Evolutionary conservation across 1,140 invertebrate species (phyloP).

Genomic region (Belonocnema kinseyi): DNA sequence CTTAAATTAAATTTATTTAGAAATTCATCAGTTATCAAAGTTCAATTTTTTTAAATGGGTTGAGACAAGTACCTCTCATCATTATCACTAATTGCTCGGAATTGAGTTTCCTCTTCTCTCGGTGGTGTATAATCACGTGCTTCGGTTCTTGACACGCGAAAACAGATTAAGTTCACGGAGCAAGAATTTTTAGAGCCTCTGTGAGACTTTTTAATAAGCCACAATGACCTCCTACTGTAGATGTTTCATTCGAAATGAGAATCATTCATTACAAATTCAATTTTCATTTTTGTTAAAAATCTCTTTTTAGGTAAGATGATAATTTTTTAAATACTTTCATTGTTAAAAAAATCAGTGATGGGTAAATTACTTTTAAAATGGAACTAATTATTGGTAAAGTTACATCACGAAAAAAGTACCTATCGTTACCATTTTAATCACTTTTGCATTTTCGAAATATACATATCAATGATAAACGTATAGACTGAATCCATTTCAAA

Average conservation of each 20-base stretch:
- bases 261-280: no score
- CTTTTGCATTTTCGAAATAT: no score
- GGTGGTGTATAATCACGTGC: conserved; percentile 8
- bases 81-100: neutral
- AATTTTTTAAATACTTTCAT: no score
- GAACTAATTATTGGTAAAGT: no score
- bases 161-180: conserved; percentile 52
- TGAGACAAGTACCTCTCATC: neutral
- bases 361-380: no score
- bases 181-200: conserved; percentile 48
- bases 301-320: no score
- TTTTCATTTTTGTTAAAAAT: no score
- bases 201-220: neutral
- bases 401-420: no score
- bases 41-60: neutral
- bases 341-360: no score
- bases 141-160: conserved; percentile 40
- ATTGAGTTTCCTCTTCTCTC: neutral
- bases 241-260: conserved; percentile 68
- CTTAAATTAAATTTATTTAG: neutral
- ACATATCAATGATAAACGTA: no score
- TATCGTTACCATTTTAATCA: no score
- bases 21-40: neutral
- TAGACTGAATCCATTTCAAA: no score
- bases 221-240: conserved; percentile 49